Base-by-base conservation (phyloP, 1,140 invertebrate species). In the Pentalonia nigronervosa region DNA sequence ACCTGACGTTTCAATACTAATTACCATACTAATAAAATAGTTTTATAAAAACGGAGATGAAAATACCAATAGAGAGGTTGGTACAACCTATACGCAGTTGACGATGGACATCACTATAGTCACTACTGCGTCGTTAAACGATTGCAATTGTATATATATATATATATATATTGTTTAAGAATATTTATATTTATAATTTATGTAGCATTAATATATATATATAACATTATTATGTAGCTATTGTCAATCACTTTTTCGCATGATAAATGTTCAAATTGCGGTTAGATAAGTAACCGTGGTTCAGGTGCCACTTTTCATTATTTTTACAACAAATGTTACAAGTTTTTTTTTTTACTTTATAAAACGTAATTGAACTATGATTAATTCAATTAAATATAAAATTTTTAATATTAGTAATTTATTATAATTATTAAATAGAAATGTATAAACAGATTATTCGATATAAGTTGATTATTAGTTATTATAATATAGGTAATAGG, bases 1-100 rank as follows among this genome's bases (percentile, higher is more conserved):
- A 92, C 91, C 76, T 92, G 76, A 92, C 76, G 76, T 92, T 92
- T 92, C 91, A 83, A 92, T 92, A 83, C 91, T 92, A 92, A 92
- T 92, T 83, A 92, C 50, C 67, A 48, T 92, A 92, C 60, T 83
- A 92, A 81, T 92, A 92, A 81, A 92, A 76, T 90, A 60, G 89
- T 60, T 76, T 45, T 90, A 67, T 48, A 81, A 76, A 76, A 50
- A 76, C 21, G 11, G 45, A 50, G 45, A n/a, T 83, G 36, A 91
- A 76, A 91, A 91, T 76, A 91, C 87, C 47, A 36, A 89, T 89
- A 36, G 50, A 89, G 87, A 89, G n/a, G 48, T 53, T 36, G n/a
- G 48, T 89, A 87, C 25, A 20, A n/a, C n/a, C 11, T 20, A 87
- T 87, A 87, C 11, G 45, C 47, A 48, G 47, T 50, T 48, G 86